These are phyloP conservation scores for Cynopterus sphinx DNA, from an alignment of 2,797 vertebrate species.

Conservation along the genomic window DNA sequence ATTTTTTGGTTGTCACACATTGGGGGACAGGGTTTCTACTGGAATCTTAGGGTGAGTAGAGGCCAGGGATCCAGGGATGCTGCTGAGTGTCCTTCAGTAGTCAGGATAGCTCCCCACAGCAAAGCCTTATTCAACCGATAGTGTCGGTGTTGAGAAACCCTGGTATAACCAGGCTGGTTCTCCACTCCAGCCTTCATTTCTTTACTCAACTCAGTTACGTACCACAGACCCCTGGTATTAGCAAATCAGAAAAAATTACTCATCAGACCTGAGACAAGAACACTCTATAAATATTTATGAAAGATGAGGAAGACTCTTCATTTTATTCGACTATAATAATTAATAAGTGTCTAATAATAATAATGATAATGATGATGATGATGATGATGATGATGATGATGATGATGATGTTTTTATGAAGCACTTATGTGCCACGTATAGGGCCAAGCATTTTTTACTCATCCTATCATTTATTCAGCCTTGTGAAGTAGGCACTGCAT, in stretches of 20 bases:
- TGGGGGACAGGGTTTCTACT: neutral
- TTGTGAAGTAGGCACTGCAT: neutral
- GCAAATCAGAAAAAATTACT: neutral
- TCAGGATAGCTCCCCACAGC: neutral
- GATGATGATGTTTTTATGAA: neutral
- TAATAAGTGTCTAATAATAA: neutral
- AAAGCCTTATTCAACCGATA: neutral
- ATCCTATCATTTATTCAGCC: neutral
- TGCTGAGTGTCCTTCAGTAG: neutral
- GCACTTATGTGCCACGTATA: neutral
- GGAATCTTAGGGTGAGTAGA: neutral
- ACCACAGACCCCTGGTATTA: neutral
- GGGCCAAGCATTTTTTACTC: neutral
- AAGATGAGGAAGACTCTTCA: neutral
- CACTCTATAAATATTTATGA: neutral
- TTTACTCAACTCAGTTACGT: neutral
- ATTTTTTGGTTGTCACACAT: neutral
- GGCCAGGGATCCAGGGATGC: neutral
- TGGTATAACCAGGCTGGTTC: neutral
- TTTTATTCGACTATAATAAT: neutral
- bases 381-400: neutral
- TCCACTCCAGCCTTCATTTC: neutral
- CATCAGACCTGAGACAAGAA: neutral
- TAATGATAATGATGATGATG: neutral
- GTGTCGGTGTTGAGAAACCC: neutral